phyloP scores from a whole-genome alignment of 2,888 invertebrate species.

The Diarsia rubi region DNA sequence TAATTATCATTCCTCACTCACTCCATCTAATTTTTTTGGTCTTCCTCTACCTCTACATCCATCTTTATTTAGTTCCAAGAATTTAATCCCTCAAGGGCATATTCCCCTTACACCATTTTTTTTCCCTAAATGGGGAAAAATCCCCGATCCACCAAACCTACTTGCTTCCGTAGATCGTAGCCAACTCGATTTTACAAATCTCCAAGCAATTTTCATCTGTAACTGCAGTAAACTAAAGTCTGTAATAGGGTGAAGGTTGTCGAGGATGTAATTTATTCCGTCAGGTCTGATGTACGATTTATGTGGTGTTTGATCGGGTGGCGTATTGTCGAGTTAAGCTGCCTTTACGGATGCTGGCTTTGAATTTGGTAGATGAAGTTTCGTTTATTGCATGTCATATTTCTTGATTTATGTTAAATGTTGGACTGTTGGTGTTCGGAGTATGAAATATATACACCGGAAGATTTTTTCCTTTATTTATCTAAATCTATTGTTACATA shows the following conservation, averaged over 20 bases:
- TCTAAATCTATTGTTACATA: too few species aligned
- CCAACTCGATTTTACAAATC: constrained; percentile 6
- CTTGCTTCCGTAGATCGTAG: constrained; percentile 48
- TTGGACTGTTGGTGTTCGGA: not conserved
- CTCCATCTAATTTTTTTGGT: too few species aligned
- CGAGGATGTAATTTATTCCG: constrained; percentile 38
- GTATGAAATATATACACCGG: not conserved
- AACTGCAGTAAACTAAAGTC: not conserved
- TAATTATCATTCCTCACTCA: too few species aligned
- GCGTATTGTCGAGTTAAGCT: constrained; percentile 52
- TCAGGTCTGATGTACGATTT: constrained; percentile 25
- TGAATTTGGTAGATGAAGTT: constrained; percentile 4
- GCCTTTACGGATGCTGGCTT: constrained; percentile 5
- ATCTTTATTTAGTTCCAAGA: too few species aligned
- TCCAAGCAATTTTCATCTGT: constrained; percentile 17
- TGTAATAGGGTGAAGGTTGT: constrained; percentile 1
- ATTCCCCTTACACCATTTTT: not conserved
- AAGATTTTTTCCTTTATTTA: too few species aligned
- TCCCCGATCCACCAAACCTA: not conserved
- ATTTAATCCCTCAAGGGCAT: too few species aligned
- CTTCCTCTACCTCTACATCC: too few species aligned
- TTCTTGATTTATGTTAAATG: not conserved
- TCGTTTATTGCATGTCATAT: constrained; percentile 30
- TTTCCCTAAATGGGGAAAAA: not conserved
- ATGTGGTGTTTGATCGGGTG: constrained; percentile 42